phyloP scores from a whole-genome alignment of 2,797 vertebrate species.

The Onychomys torridus region DNA sequence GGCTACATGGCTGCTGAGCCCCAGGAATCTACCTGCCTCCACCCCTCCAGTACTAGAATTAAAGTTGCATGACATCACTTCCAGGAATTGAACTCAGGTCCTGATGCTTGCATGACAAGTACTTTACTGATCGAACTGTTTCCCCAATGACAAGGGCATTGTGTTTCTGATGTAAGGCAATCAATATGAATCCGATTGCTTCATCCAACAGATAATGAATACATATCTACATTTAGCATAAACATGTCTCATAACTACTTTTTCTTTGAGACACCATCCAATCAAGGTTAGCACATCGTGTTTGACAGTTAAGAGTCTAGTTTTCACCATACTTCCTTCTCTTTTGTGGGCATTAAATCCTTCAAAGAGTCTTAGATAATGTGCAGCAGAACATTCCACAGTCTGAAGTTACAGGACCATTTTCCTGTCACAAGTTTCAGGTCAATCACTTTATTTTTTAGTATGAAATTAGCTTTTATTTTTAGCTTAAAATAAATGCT shows the following conservation, averaged over 20 bases:
- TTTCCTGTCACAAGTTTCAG: not conserved
- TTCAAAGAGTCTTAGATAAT: not conserved
- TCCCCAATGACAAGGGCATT: not conserved
- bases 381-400: not conserved
- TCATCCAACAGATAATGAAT: not conserved
- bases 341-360: not conserved
- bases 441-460: constrained; percentile 70
- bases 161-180: not conserved
- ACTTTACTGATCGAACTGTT: not conserved
- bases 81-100: not conserved
- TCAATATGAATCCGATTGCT: not conserved
- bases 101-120: not conserved
- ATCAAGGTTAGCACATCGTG: not conserved
- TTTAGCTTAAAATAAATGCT: constrained; percentile 89
- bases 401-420: not conserved
- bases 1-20: not conserved
- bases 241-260: not conserved
- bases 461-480: constrained; percentile 91
- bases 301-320: not conserved
- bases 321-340: not conserved
- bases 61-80: not conserved
- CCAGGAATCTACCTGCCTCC: no score
- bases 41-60: not conserved
- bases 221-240: not conserved
- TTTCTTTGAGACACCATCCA: not conserved